Percentiles rank a stretch among this genome's conserved stretches.
Conservation (phyloP, 2,888 invertebrate genomes). For the Meteorus colon region DNA sequence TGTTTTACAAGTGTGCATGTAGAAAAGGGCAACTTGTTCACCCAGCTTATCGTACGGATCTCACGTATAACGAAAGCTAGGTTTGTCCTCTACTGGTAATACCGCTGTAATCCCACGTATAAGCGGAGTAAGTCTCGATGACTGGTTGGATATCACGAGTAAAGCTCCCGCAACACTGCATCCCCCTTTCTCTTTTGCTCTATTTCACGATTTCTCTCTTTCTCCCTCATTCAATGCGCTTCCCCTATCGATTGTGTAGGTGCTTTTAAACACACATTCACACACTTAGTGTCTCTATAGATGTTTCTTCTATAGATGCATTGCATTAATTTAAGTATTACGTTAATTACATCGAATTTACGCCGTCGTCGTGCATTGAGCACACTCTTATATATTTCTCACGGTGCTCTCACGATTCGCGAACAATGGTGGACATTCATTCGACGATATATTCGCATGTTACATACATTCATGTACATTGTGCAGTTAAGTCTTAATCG, state of each 20-base stretch:
- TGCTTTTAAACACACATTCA: not conserved
- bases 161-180: conserved; percentile 39
- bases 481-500: conserved; percentile 62
- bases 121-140: conserved; percentile 69
- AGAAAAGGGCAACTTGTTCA: conserved; percentile 34
- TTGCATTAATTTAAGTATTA: conserved; percentile 27
- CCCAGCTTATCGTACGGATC: conserved; percentile 37
- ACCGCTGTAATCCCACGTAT: conserved; percentile 67
- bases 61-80: conserved; percentile 33
- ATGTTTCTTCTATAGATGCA: conserved; percentile 8
- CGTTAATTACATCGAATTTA: conserved; percentile 67
- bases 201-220: conserved; percentile 21
- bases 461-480: conserved; percentile 38
- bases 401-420: conserved; percentile 60
- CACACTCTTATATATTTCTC: conserved; percentile 54
- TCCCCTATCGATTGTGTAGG: not conserved
- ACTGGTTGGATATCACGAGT: conserved; percentile 63
- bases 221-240: conserved; percentile 13
- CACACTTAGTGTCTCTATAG: not conserved
- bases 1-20: not conserved
- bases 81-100: conserved; percentile 55
- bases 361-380: conserved; percentile 47
- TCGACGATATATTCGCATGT: conserved; percentile 51
- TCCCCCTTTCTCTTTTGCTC: conserved; percentile 15
- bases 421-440: conserved; percentile 69